Evolutionary conservation across 2,888 invertebrate genomes (phyloP), one percentile per base, ranked within the genome.

Genomic region (Desoria tigrina): DNA sequence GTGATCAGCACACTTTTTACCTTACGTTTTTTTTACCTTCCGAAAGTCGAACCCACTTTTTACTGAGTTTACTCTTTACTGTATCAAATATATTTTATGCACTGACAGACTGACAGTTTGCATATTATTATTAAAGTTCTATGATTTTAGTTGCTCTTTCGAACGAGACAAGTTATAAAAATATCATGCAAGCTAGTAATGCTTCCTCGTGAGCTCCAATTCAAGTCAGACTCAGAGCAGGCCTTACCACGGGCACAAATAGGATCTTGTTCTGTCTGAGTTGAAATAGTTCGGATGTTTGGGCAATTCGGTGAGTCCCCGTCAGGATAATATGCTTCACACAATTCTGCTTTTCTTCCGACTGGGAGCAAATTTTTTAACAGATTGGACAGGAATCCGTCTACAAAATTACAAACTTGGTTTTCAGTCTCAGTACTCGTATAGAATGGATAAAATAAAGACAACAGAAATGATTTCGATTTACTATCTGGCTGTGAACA

Each of bases 191-290:
- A n/a, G n/a, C n/a, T n/a, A n/a, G n/a, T n/a, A n/a, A n/a, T n/a
- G n/a, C n/a, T n/a, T n/a, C n/a, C n/a, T n/a, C n/a, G n/a, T n/a
- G n/a, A n/a, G n/a, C n/a, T n/a, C n/a, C n/a, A n/a, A n/a, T n/a
- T n/a, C n/a, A n/a, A n/a, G n/a, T n/a, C n/a, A n/a, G n/a, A n/a
- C n/a, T n/a, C n/a, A n/a, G n/a, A n/a, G n/a, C n/a, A n/a, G n/a
- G n/a, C n/a, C 42, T 28, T 65, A 75, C 75, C 75, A 65, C 65
- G 61, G 18, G 68, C 62, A 49, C 65, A 63, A 7, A 72, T 24
- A 4, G 75, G 70, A 61, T 73, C 71, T 55, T 64, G 55, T 45
- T 71, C 71, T 26, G 74, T 74, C 59, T 72, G 71, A 7, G 72
- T 72, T 4, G 68, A 60, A 27, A 63, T 54, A n/a, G 55, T 55